Evolutionary conservation across 2,113 vertebrate genomes (phyloP), one percentile per base, ranked within the genome.

Genomic region (Nerophis ophidion): DNA sequence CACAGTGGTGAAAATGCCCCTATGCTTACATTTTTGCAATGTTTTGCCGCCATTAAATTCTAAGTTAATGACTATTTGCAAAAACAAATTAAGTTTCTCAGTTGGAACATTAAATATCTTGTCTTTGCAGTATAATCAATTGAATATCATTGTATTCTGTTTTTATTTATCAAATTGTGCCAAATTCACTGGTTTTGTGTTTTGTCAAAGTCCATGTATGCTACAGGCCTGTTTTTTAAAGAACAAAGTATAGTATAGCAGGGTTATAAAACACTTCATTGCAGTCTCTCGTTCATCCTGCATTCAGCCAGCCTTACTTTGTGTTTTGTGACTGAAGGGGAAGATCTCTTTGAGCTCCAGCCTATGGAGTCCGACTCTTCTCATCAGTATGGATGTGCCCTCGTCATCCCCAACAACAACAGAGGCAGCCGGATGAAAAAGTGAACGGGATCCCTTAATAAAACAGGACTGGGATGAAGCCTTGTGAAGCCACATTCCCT

Each of bases 401-500:
- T 63, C 72, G 68, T 75, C 74, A 70, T 65, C 65, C 53, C 66
- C 66, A 68, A 70, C 75, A 83, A 77, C 84, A 71, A 77, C 80
- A 81, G 64, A 74, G 73, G 72, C 65, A 79, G 67, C 70, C 26
- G 73, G 82, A 85, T 77, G 80, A 83, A 79, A 82, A 72, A 60
- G 70, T 19, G 19, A 68, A 61, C 38, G 51, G 77, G 81, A 87
- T 89, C 80, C 73, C 81, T 82, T 84, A 85, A 85, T 86, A 86
- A 86, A 89, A 84, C 84, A 87, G 84, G 69, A 71, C 74, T 71
- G 11, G 81, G 81, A 70, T 77, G 73, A 73, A 75, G 66, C 68
- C 72, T 69, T 80, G 82, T 76, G 81, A 81, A 88, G 78, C 79
- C 69, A 68, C 80, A 90, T 86, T 89, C 85, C 84, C 81, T 80